Conservation (phyloP, 2,888 invertebrate species). For the Troides aeacus region DNA sequence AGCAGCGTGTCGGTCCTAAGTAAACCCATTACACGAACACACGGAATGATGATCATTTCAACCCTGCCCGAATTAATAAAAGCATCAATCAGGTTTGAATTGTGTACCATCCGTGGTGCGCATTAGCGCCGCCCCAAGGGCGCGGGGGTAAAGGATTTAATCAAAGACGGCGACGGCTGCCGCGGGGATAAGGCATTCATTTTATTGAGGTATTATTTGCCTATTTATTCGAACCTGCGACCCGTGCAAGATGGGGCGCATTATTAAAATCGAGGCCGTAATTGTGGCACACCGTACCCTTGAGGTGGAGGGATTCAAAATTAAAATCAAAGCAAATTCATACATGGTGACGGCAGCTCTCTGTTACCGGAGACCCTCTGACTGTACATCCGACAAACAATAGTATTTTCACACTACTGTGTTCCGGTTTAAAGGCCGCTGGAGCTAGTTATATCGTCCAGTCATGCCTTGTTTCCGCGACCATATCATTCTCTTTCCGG, state of each 20-base stretch:
- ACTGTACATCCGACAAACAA: too few relatives aligned
- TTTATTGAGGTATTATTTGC: conserved; percentile 22
- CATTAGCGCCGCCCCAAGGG: neutral
- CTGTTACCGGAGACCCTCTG: too few relatives aligned
- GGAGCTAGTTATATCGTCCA: too few relatives aligned
- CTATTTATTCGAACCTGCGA: neutral
- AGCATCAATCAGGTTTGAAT: neutral
- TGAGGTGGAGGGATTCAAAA: neutral
- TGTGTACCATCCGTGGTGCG: neutral
- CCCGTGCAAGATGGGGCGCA: neutral
- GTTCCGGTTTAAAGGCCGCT: too few relatives aligned
- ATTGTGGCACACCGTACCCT: neutral
- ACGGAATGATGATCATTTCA: neutral
- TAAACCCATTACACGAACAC: neutral
- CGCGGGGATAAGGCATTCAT: conserved; percentile 6
- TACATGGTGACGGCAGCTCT: neutral
- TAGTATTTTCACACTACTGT: too few relatives aligned
- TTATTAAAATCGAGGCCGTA: neutral
- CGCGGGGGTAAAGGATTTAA: conserved; percentile 18
- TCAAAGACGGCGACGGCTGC: conserved; percentile 18
- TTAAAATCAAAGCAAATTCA: neutral
- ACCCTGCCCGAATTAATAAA: conserved; percentile 1
- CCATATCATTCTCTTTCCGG: too few relatives aligned
- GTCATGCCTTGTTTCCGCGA: too few relatives aligned
- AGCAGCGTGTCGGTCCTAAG: too few relatives aligned